phyloP scores from a whole-genome alignment of 2,888 invertebrate species.

The Xylota segnis region DNA sequence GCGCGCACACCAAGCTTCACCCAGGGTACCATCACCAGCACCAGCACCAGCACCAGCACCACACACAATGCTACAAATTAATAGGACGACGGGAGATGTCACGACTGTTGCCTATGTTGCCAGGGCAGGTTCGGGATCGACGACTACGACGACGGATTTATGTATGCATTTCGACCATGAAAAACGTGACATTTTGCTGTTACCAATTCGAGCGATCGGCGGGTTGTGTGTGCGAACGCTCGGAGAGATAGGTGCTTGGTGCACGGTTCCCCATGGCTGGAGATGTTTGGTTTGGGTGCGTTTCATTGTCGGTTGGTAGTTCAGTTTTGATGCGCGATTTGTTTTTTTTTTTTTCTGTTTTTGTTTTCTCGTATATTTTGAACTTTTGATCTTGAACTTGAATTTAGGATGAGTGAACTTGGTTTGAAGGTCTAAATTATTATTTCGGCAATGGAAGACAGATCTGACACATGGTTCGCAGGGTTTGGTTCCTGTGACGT shows the following conservation, averaged over 20 bases:
- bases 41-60: conserved; percentile 78
- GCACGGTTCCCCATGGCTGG: background rate
- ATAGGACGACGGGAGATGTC: conserved; percentile 83
- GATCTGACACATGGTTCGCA: no score
- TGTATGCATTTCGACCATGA: conserved; percentile 81
- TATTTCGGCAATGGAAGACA: no score
- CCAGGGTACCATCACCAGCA: conserved; percentile 40
- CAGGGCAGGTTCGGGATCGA: conserved; percentile 51
- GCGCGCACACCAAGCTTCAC: conserved; percentile 78
- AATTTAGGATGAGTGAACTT: conserved; percentile 24
- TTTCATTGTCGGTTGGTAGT: conserved; percentile 64
- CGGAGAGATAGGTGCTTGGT: conserved; percentile 1
- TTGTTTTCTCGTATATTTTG: background rate
- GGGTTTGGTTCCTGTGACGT: no score
- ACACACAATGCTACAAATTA: conserved; percentile 79
- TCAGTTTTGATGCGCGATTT: conserved; percentile 10
- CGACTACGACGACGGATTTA: conserved; percentile 68
- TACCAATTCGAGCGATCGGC: conserved; percentile 79
- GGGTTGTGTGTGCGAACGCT: conserved; percentile 23
- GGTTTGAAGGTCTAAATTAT: background rate
- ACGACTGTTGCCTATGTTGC: conserved; percentile 78
- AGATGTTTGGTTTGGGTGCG: conserved; percentile 57
- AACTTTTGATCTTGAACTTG: conserved; percentile 66
- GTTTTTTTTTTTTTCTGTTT: background rate
- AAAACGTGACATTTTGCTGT: conserved; percentile 84